Evolutionary conservation across 2,797 vertebrate species (phyloP).

Genomic region (Poeciliopsis presidionis): DNA sequence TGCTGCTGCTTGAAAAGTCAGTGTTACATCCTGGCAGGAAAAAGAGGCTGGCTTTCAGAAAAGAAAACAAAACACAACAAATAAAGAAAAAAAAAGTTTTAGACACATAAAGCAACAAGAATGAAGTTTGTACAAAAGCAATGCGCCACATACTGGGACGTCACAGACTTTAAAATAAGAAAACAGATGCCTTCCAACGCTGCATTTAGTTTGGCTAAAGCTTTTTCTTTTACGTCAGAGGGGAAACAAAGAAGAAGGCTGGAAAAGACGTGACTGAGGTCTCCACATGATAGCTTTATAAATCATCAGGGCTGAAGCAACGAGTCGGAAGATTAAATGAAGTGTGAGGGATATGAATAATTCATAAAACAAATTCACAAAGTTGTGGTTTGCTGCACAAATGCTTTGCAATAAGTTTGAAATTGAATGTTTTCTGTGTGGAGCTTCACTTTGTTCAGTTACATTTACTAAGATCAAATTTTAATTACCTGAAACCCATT

Average conservation of each 20-base stretch:
- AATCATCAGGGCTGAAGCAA: conserved; percentile 48
- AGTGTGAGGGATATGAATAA: conserved; percentile 66
- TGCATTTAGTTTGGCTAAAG: neutral
- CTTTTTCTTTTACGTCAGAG: conserved; percentile 17
- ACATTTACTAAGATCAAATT: neutral
- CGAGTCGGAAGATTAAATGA: conserved; percentile 58
- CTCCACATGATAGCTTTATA: conserved; percentile 62
- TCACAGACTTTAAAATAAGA: conserved; percentile 43
- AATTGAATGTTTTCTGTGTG: neutral
- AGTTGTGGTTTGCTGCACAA: conserved; percentile 15
- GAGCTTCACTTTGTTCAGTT: neutral
- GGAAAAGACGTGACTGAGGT: conserved; percentile 25
- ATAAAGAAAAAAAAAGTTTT: conserved; percentile 1
- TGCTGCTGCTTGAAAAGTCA: neutral
- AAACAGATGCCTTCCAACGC: conserved; percentile 18
- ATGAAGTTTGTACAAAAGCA: conserved; percentile 19
- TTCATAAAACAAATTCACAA: conserved; percentile 46
- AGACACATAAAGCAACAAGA: conserved; percentile 13
- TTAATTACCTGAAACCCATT: neutral
- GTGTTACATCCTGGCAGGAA: neutral
- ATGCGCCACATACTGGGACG: conserved; percentile 49
- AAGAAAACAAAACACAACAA: conserved; percentile 8
- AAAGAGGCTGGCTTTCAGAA: neutral
- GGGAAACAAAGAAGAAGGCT: conserved; percentile 4
- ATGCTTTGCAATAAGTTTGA: conserved; percentile 8